These are phyloP conservation scores for Leptopilina drosophilae DNA, from an alignment of 2,888 invertebrate species.

Conservation along the genomic window DNA sequence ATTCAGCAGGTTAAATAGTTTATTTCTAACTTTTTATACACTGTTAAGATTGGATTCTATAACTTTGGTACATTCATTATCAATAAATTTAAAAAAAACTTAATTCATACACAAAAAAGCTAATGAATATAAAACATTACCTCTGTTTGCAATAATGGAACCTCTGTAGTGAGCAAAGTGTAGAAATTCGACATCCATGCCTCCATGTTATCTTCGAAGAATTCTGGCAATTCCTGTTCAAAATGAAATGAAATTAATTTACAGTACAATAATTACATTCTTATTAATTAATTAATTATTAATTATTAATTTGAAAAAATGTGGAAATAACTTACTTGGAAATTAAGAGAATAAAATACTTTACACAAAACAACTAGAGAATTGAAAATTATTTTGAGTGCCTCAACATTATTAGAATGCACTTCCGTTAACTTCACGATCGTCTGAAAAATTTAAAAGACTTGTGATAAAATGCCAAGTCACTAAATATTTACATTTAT, in stretches of 20 bases:
- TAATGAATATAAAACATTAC: constrained; percentile 50
- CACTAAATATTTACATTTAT: too few species aligned
- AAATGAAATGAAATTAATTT: not conserved
- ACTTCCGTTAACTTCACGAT: constrained; percentile 89
- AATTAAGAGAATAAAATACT: constrained; percentile 97
- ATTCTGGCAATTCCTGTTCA: constrained; percentile 93
- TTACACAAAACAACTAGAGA: constrained; percentile 93
- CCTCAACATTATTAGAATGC: constrained; percentile 88
- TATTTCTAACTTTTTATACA: too few species aligned
- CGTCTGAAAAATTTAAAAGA: constrained; percentile 79
- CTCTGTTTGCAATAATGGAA: constrained; percentile 84
- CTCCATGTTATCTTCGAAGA: constrained; percentile 98
- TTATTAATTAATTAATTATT: too few species aligned
- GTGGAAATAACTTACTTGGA: constrained; percentile 81
- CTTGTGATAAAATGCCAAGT: too few species aligned
- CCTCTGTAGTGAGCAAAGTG: constrained; percentile 87
- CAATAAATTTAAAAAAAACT: too few species aligned
- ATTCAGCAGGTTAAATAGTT: too few species aligned
- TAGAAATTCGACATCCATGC: constrained; percentile 97
- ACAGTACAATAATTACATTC: not conserved
- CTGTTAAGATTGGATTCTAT: too few species aligned
- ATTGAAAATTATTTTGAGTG: constrained; percentile 91
- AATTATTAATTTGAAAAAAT: not conserved
- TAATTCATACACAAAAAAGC: too few species aligned
- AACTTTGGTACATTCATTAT: too few species aligned